phyloP scores from a whole-genome alignment of 2,113 vertebrate species.

The Edolisoma coerulescens region DNA sequence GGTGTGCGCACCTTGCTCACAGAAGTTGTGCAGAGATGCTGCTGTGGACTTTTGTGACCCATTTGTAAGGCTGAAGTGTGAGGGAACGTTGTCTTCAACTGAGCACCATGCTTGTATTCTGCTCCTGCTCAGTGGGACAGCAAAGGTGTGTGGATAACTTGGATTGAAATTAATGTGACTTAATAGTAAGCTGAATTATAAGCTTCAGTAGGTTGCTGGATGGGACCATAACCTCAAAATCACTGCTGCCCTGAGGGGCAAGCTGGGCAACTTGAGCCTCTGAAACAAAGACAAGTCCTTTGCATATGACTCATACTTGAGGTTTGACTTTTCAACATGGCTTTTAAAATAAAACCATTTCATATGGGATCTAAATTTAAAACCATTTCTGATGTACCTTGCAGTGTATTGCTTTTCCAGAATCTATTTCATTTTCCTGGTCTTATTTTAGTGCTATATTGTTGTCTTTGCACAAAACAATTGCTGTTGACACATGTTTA shows the following conservation, averaged over 20 bases:
- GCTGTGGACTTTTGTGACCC: neutral
- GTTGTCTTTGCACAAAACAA: neutral
- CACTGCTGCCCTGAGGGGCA: neutral
- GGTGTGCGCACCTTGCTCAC: neutral
- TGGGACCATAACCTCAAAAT: neutral
- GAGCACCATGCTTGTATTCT: neutral
- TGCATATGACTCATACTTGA: neutral
- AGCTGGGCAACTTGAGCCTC: neutral
- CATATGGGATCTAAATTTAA: neutral
- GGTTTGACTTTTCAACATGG: neutral
- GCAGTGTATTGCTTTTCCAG: neutral
- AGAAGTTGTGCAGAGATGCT: neutral
- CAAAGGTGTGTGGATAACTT: neutral
- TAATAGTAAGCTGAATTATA: neutral
- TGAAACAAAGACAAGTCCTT: neutral
- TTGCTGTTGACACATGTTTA: neutral
- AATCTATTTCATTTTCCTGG: neutral
- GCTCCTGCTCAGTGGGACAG: neutral
- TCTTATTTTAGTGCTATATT: neutral
- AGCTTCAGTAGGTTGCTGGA: neutral
- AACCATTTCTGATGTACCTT: neutral
- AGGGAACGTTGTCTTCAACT: neutral
- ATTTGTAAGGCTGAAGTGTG: neutral
- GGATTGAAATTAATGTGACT: neutral
- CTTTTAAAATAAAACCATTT: neutral